Evolutionary conservation across 2,888 invertebrate genomes (phyloP).

Genomic region (Temnothorax rugatulus): DNA sequence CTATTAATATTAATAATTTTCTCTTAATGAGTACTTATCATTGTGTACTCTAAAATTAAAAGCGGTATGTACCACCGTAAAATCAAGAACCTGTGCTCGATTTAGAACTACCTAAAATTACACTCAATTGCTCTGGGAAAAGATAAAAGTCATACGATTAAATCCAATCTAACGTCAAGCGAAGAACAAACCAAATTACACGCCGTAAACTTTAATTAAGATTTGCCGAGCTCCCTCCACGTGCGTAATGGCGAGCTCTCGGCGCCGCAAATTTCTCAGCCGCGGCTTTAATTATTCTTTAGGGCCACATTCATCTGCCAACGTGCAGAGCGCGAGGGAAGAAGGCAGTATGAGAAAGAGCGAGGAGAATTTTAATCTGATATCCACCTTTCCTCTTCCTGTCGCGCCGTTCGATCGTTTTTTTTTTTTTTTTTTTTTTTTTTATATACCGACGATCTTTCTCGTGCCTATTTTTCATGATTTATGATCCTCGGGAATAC

Average conservation of each 20-base stretch:
- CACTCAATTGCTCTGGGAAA: background rate
- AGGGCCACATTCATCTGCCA: constrained; percentile 29
- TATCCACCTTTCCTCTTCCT: constrained; percentile 52
- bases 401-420: constrained; percentile 55
- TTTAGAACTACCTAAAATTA: background rate
- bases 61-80: background rate
- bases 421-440: constrained; percentile 57
- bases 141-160: constrained; percentile 27
- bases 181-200: constrained; percentile 45
- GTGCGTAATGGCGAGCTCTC: constrained; percentile 38
- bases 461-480: constrained; percentile 79
- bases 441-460: constrained; percentile 51
- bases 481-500: constrained; percentile 80
- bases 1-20: background rate
- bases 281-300: constrained; percentile 45
- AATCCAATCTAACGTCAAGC: constrained; percentile 25
- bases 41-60: background rate
- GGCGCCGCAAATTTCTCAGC: constrained; percentile 35
- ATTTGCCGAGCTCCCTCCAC: constrained; percentile 17
- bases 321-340: background rate
- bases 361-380: constrained; percentile 67
- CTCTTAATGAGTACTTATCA: background rate
- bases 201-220: constrained; percentile 49
- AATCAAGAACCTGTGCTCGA: background rate
- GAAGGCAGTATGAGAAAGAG: constrained; percentile 13